Percentiles rank a stretch among this genome's conserved stretches.
Conservation (phyloP, 2,113 vertebrate species). For the Montifringilla adamsi region DNA sequence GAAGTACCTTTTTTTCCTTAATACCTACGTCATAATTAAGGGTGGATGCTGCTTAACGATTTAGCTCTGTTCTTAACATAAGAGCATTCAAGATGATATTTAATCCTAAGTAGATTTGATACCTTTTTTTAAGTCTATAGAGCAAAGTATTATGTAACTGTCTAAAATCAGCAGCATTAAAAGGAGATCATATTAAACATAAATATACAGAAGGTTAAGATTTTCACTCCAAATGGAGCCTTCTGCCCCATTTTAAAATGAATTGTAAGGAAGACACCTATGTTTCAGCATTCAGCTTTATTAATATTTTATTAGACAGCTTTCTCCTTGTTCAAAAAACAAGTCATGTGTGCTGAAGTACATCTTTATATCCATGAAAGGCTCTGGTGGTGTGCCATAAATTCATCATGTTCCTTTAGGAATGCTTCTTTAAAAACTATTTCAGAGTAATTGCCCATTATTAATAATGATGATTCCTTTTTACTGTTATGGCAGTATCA, state of each 20-base stretch:
- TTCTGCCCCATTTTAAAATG: constrained; percentile 31
- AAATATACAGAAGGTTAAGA: neutral
- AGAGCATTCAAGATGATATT: constrained; percentile 48
- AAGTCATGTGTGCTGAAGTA: constrained; percentile 17
- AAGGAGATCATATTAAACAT: constrained; percentile 18
- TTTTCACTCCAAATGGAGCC: neutral
- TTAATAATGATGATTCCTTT: constrained; percentile 45
- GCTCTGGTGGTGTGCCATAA: constrained; percentile 7
- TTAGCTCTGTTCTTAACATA: constrained; percentile 45
- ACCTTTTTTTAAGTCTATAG: constrained; percentile 6
- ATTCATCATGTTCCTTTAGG: constrained; percentile 55
- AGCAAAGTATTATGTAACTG: constrained; percentile 38
- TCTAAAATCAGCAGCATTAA: constrained; percentile 42
- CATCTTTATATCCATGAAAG: constrained; percentile 31
- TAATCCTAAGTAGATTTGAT: constrained; percentile 63
- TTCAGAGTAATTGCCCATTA: constrained; percentile 40
- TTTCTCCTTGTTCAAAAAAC: constrained; percentile 32
- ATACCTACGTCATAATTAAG: constrained; percentile 61
- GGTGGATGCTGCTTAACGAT: constrained; percentile 4
- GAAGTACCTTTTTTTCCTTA: constrained; percentile 53
- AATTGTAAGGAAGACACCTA: neutral
- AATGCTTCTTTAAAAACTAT: constrained; percentile 43
- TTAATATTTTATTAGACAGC: constrained; percentile 13
- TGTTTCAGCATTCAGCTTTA: constrained; percentile 14
- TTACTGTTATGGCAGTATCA: constrained; percentile 2